Evolutionary conservation across 2,888 invertebrate species (phyloP).

Genomic region (Heliconius sara): DNA sequence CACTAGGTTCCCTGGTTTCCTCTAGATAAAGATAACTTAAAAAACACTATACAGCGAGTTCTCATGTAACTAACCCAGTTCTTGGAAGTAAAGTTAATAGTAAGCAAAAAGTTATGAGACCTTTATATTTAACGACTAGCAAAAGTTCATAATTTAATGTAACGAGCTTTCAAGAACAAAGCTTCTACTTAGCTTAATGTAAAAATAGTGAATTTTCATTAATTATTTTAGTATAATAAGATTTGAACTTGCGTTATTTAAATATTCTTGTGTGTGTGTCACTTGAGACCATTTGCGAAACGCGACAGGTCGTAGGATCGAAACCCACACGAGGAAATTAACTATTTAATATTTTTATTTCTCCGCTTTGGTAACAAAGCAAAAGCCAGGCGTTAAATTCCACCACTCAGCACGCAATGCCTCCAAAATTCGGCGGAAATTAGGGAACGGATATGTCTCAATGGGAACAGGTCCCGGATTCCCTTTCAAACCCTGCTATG

Average conservation of each 20-base stretch:
- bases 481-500: not conserved
- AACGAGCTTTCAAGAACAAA: constrained; percentile 11
- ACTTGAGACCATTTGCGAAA: not conserved
- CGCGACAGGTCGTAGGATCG: not conserved
- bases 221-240: not conserved
- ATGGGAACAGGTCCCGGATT: not conserved
- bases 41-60: not conserved
- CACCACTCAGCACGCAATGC: not conserved
- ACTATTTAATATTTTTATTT: constrained; percentile 1
- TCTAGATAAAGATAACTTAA: too few species aligned
- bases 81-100: not conserved
- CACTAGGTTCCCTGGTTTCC: not conserved
- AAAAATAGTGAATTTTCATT: not conserved
- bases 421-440: not conserved
- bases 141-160: constrained; percentile 25
- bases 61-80: not conserved
- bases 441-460: not conserved
- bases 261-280: too few species aligned
- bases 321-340: not conserved
- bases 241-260: not conserved
- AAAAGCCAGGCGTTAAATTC: not conserved
- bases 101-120: constrained; percentile 2
- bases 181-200: not conserved
- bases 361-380: not conserved
- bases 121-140: constrained; percentile 4